phyloP scores from a whole-genome alignment of 2,113 vertebrate species.

The Gobius niger region DNA sequence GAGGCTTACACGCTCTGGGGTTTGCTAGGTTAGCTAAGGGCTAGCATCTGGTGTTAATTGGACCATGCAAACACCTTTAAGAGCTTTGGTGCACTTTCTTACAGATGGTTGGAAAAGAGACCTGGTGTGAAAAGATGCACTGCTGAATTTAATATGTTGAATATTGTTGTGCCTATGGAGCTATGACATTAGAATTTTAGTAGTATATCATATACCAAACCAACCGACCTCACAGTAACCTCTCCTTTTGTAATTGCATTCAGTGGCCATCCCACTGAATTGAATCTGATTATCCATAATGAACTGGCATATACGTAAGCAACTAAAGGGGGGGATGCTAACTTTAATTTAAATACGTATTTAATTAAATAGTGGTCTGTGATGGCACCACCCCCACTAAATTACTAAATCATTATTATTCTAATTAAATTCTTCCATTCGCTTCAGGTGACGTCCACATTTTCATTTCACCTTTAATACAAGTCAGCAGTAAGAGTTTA shows the following conservation, averaged over 20 bases:
- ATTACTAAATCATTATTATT: conserved; percentile 11
- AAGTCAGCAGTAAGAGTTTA: neutral
- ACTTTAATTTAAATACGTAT: conserved; percentile 18
- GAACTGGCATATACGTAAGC: conserved; percentile 3
- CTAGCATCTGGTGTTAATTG: conserved; percentile 78
- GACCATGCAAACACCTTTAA: conserved; percentile 77
- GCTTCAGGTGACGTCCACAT: conserved; percentile 2
- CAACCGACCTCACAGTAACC: neutral
- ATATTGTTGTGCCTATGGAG: conserved; percentile 26
- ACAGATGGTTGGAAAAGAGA: conserved; percentile 69
- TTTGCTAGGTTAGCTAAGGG: conserved; percentile 70
- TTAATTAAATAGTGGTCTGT: conserved; percentile 12
- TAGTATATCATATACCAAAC: neutral
- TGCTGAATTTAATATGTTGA: conserved; percentile 30
- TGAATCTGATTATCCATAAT: conserved; percentile 14
- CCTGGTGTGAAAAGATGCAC: conserved; percentile 54
- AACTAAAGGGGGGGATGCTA: conserved; percentile 4
- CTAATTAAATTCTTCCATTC: conserved; percentile 1
- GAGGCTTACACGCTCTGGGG: conserved; percentile 63
- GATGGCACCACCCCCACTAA: conserved; percentile 1
- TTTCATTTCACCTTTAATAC: conserved; percentile 6
- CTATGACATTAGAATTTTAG: neutral
- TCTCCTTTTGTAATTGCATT: neutral
- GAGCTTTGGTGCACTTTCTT: conserved; percentile 72
- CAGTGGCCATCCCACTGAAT: neutral